These are phyloP conservation scores for Falco concolor DNA, from an alignment of 2,797 vertebrate species.

Conservation along the genomic window DNA sequence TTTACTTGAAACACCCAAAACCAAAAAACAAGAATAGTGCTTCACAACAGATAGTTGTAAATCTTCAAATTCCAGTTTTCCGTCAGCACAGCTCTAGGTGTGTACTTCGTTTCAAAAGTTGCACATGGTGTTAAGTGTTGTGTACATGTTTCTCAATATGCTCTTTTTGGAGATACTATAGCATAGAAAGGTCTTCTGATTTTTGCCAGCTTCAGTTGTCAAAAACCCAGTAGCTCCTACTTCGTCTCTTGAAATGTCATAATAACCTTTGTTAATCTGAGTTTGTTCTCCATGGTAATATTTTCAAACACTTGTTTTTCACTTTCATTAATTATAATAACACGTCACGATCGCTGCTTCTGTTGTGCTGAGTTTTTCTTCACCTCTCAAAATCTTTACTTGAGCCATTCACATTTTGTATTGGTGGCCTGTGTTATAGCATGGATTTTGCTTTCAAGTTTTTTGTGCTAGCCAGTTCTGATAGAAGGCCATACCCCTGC, in stretches of 20 bases:
- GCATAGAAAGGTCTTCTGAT: neutral
- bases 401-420: neutral
- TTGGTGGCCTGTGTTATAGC: neutral
- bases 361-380: neutral
- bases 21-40: neutral
- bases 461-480: neutral
- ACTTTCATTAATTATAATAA: neutral
- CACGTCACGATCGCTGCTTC: neutral
- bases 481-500: neutral
- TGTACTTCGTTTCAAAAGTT: neutral
- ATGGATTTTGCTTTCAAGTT: neutral
- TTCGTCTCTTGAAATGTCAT: neutral
- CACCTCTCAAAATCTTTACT: neutral
- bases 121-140: accelerated
- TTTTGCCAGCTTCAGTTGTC: neutral
- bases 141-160: accelerated
- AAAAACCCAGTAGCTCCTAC: neutral
- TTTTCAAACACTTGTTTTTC: neutral
- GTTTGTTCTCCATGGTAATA: neutral
- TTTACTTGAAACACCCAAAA: neutral
- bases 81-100: neutral
- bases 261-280: neutral
- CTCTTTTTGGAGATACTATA: neutral
- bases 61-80: neutral
- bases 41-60: neutral